Evolutionary conservation across 2,113 vertebrate genomes (phyloP).

Genomic region (Corydoras maculifer): DNA sequence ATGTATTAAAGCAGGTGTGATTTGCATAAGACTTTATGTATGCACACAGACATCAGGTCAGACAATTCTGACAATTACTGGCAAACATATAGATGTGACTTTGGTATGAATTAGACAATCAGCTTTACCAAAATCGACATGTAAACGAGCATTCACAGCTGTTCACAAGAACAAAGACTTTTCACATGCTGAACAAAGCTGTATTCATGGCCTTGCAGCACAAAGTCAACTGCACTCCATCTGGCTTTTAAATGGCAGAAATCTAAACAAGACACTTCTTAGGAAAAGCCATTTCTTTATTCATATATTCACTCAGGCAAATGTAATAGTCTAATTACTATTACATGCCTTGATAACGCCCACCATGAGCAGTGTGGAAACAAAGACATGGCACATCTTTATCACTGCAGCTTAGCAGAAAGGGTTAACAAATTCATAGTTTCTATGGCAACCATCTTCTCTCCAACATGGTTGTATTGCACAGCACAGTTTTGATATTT

Average conservation of each 20-base stretch:
- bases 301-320: conserved; percentile 9
- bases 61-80: conserved; percentile 34
- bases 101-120: conserved; percentile 52
- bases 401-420: conserved; percentile 12
- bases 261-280: conserved; percentile 29
- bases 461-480: conserved; percentile 13
- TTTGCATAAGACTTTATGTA: too few species aligned
- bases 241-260: conserved; percentile 46
- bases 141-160: conserved; percentile 56
- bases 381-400: not conserved
- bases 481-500: conserved; percentile 20
- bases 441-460: conserved; percentile 57
- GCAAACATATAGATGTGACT: conserved; percentile 32
- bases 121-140: conserved; percentile 43
- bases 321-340: not conserved
- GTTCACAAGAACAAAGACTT: conserved; percentile 52
- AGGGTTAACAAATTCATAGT: conserved; percentile 51
- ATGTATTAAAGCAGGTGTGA: not conserved
- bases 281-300: conserved; percentile 31
- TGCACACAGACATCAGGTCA: not conserved
- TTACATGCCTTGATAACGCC: too few species aligned
- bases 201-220: conserved; percentile 58
- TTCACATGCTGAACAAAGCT: conserved; percentile 51
- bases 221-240: conserved; percentile 52
- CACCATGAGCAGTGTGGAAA: not conserved